A percentile compares a stretch with the other conserved stretches of the same genome.
Conservation (phyloP, 1,140 invertebrate genomes). For the Oedothorax gibbosus region DNA sequence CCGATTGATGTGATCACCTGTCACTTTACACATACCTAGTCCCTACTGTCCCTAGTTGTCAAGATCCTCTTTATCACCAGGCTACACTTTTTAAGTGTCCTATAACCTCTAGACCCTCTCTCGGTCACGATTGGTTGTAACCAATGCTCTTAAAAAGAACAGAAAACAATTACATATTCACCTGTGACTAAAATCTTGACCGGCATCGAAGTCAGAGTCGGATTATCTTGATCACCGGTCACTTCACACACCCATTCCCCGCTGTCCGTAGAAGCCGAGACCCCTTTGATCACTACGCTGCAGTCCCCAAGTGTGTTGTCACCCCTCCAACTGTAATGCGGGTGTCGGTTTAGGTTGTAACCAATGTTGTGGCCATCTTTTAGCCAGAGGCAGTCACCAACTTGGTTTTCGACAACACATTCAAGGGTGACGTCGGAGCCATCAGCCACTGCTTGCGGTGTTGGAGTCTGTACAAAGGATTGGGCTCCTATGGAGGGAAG, state of each 20-base stretch:
- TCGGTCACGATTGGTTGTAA: background rate
- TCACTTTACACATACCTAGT: conserved; percentile 61
- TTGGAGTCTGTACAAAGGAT: conserved; percentile 51
- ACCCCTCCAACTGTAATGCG: conserved; percentile 46
- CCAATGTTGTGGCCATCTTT: conserved; percentile 60
- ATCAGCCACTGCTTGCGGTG: conserved; percentile 37
- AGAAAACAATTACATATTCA: background rate
- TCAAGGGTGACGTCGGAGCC: conserved; percentile 52
- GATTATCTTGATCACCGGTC: conserved; percentile 57
- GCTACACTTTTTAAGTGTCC: no score
- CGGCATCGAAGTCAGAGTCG: conserved; percentile 42
- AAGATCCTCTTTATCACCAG: no score
- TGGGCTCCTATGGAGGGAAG: conserved; percentile 33
- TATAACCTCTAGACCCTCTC: no score
- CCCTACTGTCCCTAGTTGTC: conserved; percentile 60
- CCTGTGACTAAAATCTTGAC: conserved; percentile 51
- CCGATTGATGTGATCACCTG: conserved; percentile 52
- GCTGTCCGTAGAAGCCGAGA: conserved; percentile 38
- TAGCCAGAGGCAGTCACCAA: conserved; percentile 61
- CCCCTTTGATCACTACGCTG: conserved; percentile 52
- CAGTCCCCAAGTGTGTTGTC: conserved; percentile 53
- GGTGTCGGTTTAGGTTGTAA: conserved; percentile 50
- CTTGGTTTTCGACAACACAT: conserved; percentile 51
- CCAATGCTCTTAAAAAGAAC: background rate
- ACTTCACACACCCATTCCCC: conserved; percentile 63